phyloP scores from a whole-genome alignment of 2,113 vertebrate genomes.

The Mesocricetus auratus region DNA sequence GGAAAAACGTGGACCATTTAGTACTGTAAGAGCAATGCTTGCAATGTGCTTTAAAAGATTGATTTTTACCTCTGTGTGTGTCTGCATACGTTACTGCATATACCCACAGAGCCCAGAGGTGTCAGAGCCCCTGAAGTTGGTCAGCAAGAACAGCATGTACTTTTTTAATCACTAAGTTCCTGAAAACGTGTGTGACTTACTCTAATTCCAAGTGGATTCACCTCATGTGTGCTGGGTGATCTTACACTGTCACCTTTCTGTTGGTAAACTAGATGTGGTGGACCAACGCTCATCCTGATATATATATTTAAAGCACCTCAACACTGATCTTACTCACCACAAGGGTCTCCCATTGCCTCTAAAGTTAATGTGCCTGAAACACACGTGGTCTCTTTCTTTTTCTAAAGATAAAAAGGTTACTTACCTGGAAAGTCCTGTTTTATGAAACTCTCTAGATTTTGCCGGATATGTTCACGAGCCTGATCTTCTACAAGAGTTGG shows the following conservation, averaged over 20 bases:
- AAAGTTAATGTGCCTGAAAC: background rate
- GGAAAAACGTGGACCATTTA: conserved; percentile 21
- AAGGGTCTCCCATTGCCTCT: background rate
- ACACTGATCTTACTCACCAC: background rate
- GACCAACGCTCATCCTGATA: background rate
- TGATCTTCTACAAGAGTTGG: conserved; percentile 91
- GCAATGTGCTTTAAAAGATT: background rate
- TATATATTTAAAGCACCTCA: too few species aligned
- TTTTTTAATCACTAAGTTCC: background rate
- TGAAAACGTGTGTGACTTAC: background rate
- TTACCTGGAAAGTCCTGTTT: conserved; percentile 93
- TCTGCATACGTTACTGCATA: background rate
- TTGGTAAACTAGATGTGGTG: background rate
- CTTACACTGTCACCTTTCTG: background rate
- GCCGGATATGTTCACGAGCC: conserved; percentile 93
- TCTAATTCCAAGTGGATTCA: background rate
- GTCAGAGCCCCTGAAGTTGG: background rate
- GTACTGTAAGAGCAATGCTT: background rate
- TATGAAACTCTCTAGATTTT: conserved; percentile 93
- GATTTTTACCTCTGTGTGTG: background rate
- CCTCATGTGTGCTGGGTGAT: background rate
- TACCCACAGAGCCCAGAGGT: background rate
- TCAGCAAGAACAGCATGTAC: background rate
- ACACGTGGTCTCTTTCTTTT: background rate
- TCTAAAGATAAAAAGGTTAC: conserved; percentile 24